A percentile compares a stretch with the other conserved stretches of the same genome.
Conservation (phyloP, 92 coral and sea anemone genomes). For the Meandrina meandrites region DNA sequence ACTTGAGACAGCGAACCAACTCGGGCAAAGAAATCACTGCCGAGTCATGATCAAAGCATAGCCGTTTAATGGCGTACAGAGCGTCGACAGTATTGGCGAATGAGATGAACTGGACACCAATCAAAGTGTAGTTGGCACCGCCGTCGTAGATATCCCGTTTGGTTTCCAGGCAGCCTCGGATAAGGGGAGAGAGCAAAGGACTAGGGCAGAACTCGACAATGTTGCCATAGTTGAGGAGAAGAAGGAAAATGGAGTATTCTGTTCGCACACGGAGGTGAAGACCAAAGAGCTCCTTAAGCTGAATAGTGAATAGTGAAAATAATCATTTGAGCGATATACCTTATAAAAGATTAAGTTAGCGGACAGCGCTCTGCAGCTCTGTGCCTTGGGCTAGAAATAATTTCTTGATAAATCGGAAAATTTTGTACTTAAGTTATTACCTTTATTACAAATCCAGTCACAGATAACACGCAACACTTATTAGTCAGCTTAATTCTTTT, state of each 20-base stretch:
- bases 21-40: constrained; percentile 62
- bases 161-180: constrained; percentile 78
- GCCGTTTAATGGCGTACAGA: constrained; percentile 71
- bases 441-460: too few relatives aligned
- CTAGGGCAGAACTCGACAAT: constrained; percentile 68
- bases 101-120: constrained; percentile 61
- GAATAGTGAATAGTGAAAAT: not conserved
- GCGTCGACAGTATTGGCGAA: constrained; percentile 74
- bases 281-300: constrained; percentile 54
- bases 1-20: constrained; percentile 72
- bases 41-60: constrained; percentile 69
- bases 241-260: constrained; percentile 51
- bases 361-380: too few relatives aligned
- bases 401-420: too few relatives aligned
- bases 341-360: too few relatives aligned
- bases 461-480: too few relatives aligned
- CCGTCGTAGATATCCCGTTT: constrained; percentile 77
- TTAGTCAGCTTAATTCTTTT: too few relatives aligned
- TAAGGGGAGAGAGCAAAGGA: constrained; percentile 75
- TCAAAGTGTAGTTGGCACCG: constrained; percentile 66
- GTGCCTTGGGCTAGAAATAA: too few relatives aligned
- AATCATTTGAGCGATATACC: too few relatives aligned
- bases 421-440: too few relatives aligned
- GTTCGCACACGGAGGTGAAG: constrained; percentile 64
- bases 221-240: constrained; percentile 77